These are phyloP conservation scores for Malacoctenus gilli DNA, from an alignment of 2,797 vertebrate genomes.

Conservation along the genomic window DNA sequence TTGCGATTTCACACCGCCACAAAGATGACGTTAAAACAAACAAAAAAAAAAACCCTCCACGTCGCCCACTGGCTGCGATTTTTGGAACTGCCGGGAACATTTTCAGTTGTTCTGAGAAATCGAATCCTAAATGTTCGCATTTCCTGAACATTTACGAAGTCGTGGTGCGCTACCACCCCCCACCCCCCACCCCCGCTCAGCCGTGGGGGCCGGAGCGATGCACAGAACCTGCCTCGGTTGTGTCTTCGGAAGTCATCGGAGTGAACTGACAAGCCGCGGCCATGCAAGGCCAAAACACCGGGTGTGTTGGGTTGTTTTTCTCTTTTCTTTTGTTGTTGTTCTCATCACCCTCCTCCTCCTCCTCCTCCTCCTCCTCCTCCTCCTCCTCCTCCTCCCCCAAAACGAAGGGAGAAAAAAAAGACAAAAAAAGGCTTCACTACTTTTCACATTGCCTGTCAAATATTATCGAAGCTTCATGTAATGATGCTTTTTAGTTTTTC, in stretches of 20 bases:
- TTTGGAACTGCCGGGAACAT: neutral
- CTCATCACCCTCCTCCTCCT: too few relatives aligned
- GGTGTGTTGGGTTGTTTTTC: conserved; percentile 31
- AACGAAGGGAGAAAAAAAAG: too few relatives aligned
- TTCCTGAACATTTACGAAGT: conserved; percentile 60
- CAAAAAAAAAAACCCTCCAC: too few relatives aligned
- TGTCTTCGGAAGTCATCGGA: conserved; percentile 54
- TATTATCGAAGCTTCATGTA: conserved; percentile 82
- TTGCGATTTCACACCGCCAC: too few relatives aligned
- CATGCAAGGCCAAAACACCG: conserved; percentile 51
- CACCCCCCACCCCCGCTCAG: conserved; percentile 5
- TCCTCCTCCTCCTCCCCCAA: too few relatives aligned
- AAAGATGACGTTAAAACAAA: neutral
- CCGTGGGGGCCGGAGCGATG: conserved; percentile 22
- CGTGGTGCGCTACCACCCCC: neutral
- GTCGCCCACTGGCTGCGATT: too few relatives aligned
- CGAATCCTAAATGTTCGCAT: conserved; percentile 58
- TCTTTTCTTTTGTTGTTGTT: too few relatives aligned
- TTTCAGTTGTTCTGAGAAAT: conserved; percentile 24
- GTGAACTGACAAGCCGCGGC: conserved; percentile 57
- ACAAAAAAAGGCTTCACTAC: conserved; percentile 60
- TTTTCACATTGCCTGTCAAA: conserved; percentile 79
- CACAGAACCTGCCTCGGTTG: conserved; percentile 44
- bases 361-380: too few relatives aligned
- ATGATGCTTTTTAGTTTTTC: conserved; percentile 84